These are phyloP conservation scores for Lagocephalus sceleratus DNA, from an alignment of 2,797 vertebrate species.

Conservation along the genomic window DNA sequence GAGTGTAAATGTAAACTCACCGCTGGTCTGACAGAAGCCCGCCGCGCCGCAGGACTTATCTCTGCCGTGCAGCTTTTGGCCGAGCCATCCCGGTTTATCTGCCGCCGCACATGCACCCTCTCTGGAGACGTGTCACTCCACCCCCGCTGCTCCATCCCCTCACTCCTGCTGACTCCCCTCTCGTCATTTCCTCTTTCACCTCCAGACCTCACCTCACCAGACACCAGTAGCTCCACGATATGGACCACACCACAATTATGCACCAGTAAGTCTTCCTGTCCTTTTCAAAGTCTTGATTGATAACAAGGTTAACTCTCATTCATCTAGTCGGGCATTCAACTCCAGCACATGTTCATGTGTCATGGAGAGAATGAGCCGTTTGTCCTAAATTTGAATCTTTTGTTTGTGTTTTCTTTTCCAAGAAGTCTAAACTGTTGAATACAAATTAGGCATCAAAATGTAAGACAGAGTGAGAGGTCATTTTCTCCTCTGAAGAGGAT, in stretches of 20 bases:
- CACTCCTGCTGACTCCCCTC: conserved; percentile 56
- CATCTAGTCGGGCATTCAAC: conserved; percentile 14
- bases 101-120: conserved; percentile 60
- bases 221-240: conserved; percentile 45
- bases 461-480: too few species aligned
- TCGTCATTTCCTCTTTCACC: conserved; percentile 33
- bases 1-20: too few species aligned
- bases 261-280: conserved; percentile 63
- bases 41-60: conserved; percentile 55
- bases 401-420: conserved; percentile 10
- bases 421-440: conserved; percentile 3
- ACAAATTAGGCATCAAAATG: too few species aligned
- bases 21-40: too few species aligned
- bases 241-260: conserved; percentile 62
- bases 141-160: conserved; percentile 37
- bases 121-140: conserved; percentile 57
- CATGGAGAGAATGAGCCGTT: neutral
- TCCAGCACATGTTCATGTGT: neutral
- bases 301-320: conserved; percentile 37
- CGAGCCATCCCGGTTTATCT: conserved; percentile 62
- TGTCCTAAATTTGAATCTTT: neutral
- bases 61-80: conserved; percentile 62
- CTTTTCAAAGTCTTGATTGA: conserved; percentile 30
- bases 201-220: conserved; percentile 37
- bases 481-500: too few species aligned